Evolutionary conservation across 2,113 vertebrate genomes (phyloP).

Genomic region (Corythaixoides concolor): DNA sequence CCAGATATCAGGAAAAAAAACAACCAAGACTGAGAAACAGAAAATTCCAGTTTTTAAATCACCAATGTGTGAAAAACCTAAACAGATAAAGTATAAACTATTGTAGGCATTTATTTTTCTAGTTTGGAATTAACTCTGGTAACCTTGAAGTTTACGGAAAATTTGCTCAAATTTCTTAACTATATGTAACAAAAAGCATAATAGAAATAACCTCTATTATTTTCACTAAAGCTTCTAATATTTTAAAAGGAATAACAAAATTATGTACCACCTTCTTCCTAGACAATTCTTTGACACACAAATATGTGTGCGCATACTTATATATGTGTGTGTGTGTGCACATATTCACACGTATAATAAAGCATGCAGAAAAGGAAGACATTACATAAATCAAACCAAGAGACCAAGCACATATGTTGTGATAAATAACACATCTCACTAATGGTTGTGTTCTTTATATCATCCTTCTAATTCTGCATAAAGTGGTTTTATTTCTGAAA

Average conservation of each 20-base stretch:
- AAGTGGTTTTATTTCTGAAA: background rate
- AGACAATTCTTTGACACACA: background rate
- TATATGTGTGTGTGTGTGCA: too few relatives aligned
- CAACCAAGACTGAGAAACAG: rapidly evolving
- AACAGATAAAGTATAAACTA: background rate
- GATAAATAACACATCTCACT: background rate
- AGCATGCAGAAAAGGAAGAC: background rate
- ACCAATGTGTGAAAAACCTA: background rate
- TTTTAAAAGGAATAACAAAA: background rate
- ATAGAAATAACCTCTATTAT: background rate
- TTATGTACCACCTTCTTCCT: background rate
- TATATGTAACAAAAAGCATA: background rate
- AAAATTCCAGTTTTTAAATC: background rate
- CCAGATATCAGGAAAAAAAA: background rate
- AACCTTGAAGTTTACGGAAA: background rate
- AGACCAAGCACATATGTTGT: background rate
- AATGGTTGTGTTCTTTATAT: background rate
- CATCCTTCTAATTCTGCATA: background rate
- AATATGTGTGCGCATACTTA: rapidly evolving
- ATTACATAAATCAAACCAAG: background rate
- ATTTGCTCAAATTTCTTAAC: background rate
- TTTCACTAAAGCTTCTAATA: background rate
- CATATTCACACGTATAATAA: background rate
- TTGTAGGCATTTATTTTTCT: background rate
- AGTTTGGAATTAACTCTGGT: background rate